Conservation (phyloP, 2,888 invertebrate species). For the Dione vanillae region DNA sequence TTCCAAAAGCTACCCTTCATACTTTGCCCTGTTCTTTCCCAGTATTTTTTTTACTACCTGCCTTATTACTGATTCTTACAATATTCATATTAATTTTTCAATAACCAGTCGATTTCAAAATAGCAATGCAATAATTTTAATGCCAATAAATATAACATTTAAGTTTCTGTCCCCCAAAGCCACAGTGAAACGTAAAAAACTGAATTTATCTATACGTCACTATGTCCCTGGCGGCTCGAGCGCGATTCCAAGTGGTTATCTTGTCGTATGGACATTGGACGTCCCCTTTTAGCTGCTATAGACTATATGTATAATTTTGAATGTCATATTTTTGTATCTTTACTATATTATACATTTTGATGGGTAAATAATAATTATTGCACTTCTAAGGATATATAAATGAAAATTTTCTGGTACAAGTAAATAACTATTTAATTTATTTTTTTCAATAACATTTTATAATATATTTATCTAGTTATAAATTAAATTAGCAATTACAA, state of each 20-base stretch:
- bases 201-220: slow-evolving; percentile 37
- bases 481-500: too few species aligned
- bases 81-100: too few species aligned
- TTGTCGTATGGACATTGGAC: slow-evolving; percentile 46
- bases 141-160: slow-evolving; percentile 16
- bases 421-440: too few species aligned
- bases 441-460: too few species aligned
- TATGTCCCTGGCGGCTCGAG: slow-evolving; percentile 46
- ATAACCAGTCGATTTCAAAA: not conserved
- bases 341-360: not conserved
- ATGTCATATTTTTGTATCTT: not conserved
- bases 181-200: slow-evolving; percentile 29
- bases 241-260: slow-evolving; percentile 58
- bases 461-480: too few species aligned
- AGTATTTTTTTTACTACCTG: too few species aligned
- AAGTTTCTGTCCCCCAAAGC: slow-evolving; percentile 15
- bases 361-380: too few species aligned
- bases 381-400: too few species aligned
- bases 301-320: slow-evolving; percentile 14
- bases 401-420: too few species aligned
- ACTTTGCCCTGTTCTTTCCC: too few species aligned
- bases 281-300: slow-evolving; percentile 46
- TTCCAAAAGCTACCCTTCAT: too few species aligned
- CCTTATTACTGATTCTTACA: too few species aligned
- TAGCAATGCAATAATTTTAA: not conserved